These are phyloP conservation scores for Lycorma delicatula DNA, from an alignment of 1,140 invertebrate genomes.

Conservation along the genomic window DNA sequence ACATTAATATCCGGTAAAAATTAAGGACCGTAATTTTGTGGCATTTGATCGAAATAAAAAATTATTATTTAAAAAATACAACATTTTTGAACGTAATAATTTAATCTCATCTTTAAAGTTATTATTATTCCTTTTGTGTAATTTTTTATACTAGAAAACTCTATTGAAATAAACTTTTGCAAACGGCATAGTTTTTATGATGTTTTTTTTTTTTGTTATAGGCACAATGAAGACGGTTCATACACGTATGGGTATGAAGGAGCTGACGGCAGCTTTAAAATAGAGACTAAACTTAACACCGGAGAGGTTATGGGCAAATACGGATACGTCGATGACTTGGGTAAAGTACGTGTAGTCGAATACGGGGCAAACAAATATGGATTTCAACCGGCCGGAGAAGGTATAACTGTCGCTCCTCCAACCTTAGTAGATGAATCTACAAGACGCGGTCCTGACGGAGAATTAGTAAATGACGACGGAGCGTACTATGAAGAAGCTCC, in stretches of 20 bases:
- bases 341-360: conserved; percentile 72
- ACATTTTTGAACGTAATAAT: too few relatives aligned
- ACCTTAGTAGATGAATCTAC: conserved; percentile 59
- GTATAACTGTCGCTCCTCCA: conserved; percentile 71
- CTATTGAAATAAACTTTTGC: too few relatives aligned
- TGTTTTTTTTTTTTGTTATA: conserved; percentile 35
- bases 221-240: conserved; percentile 76
- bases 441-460: conserved; percentile 14
- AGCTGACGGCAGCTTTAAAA: conserved; percentile 75
- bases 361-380: conserved; percentile 81
- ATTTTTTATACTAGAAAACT: too few relatives aligned
- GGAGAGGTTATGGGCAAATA: conserved; percentile 79
- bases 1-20: too few relatives aligned
- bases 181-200: too few relatives aligned
- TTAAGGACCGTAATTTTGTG: too few relatives aligned
- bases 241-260: conserved; percentile 83
- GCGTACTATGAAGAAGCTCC: conserved; percentile 31
- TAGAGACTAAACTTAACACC: conserved; percentile 67
- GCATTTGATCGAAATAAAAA: too few relatives aligned
- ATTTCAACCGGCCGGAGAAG: conserved; percentile 77
- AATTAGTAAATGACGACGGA: conserved; percentile 18
- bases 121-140: too few relatives aligned
- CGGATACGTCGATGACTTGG: conserved; percentile 75
- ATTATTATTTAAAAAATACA: too few relatives aligned
- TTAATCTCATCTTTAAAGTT: too few relatives aligned